Conservation (phyloP, 2,888 invertebrate species). For the Drosophila paracracens region DNA sequence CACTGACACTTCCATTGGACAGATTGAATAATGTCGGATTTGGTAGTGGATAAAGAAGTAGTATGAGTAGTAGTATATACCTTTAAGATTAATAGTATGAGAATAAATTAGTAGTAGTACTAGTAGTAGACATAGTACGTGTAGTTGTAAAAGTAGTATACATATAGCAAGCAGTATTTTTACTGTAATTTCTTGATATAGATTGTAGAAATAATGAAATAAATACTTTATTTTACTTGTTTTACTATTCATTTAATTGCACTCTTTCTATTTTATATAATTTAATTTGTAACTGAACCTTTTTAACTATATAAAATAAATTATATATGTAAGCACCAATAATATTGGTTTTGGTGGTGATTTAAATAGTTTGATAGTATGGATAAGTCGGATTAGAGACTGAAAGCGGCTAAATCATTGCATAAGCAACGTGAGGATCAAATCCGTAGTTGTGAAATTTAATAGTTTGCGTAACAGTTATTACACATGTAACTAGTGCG, state of each 20-base stretch:
- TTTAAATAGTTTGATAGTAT: too few relatives aligned
- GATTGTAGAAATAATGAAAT: not conserved
- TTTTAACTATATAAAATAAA: not conserved
- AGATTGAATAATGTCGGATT: conserved; percentile 13
- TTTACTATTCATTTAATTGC: not conserved
- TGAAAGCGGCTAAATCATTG: not conserved
- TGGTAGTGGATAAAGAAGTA: not conserved
- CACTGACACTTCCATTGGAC: conserved; percentile 8
- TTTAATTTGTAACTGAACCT: not conserved
- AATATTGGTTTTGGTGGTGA: too few relatives aligned
- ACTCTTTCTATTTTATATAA: not conserved
- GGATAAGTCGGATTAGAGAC: not conserved
- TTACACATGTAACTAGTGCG: conserved; percentile 6
- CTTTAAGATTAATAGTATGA: not conserved
- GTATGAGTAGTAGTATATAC: not conserved
- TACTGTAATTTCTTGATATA: not conserved
- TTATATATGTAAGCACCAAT: too few relatives aligned
- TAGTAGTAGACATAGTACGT: not conserved
- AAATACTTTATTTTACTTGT: not conserved
- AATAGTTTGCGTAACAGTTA: conserved; percentile 1
- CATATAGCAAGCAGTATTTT: not conserved
- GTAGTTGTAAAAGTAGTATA: not conserved
- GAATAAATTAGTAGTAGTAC: not conserved
- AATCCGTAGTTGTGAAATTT: not conserved
- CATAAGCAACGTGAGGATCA: not conserved